phyloP scores from a whole-genome alignment of 1,140 invertebrate genomes.

The Cecropterus lyciades region DNA sequence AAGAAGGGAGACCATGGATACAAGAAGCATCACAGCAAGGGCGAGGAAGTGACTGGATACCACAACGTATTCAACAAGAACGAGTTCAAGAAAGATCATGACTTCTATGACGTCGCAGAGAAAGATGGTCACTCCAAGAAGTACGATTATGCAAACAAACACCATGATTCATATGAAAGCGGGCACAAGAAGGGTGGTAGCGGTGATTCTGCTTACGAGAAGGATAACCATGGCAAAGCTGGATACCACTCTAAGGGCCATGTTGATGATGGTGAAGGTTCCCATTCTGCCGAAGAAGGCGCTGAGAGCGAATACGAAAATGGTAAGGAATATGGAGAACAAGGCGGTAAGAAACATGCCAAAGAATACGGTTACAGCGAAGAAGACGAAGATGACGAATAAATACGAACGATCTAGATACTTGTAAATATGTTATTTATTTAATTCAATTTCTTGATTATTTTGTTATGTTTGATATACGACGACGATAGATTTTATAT shows the following conservation, averaged over 20 bases:
- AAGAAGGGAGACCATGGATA: constrained; percentile 89
- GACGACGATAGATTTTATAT: constrained; percentile 62
- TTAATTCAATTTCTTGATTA: constrained; percentile 49
- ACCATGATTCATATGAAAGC: constrained; percentile 83
- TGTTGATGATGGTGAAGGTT: constrained; percentile 71
- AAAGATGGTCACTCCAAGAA: constrained; percentile 87
- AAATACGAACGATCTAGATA: constrained; percentile 43
- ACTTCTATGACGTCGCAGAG: constrained; percentile 89
- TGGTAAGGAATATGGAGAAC: constrained; percentile 61
- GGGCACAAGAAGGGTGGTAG: constrained; percentile 83
- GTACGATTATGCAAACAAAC: constrained; percentile 81
- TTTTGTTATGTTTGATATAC: constrained; percentile 80
- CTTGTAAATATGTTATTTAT: constrained; percentile 60
- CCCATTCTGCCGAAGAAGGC: constrained; percentile 70
- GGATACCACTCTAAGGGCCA: constrained; percentile 83
- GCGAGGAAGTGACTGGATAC: constrained; percentile 88
- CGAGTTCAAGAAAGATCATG: constrained; percentile 90
- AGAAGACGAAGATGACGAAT: constrained; percentile 57
- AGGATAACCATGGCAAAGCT: constrained; percentile 78
- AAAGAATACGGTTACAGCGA: constrained; percentile 65
- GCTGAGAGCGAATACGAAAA: constrained; percentile 64
- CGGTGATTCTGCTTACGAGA: constrained; percentile 81
- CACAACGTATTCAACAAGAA: constrained; percentile 90
- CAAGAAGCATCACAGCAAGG: constrained; percentile 88
- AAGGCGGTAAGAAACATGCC: constrained; percentile 56